phyloP scores from a whole-genome alignment of 2,113 vertebrate genomes.

The Periophthalmus modestus region DNA sequence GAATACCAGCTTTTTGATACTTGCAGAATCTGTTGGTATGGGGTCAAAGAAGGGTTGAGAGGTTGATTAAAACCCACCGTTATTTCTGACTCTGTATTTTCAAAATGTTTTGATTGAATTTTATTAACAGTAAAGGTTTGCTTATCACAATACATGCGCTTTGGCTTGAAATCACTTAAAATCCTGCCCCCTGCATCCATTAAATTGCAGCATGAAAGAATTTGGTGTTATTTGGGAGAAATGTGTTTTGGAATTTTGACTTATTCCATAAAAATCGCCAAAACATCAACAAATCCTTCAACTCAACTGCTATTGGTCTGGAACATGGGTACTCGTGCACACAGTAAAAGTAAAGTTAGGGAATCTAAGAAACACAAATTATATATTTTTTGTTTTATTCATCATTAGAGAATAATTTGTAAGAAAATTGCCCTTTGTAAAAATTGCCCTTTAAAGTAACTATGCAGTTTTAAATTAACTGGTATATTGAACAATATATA shows the following conservation, averaged over 20 bases:
- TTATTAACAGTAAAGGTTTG: slow-evolving; percentile 30
- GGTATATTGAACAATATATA: too few relatives aligned
- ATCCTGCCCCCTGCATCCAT: slow-evolving; percentile 37
- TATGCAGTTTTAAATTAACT: too few relatives aligned
- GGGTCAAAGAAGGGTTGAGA: slow-evolving; percentile 31
- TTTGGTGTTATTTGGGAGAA: slow-evolving; percentile 1
- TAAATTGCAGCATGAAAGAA: slow-evolving; percentile 24
- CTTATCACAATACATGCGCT: slow-evolving; percentile 20
- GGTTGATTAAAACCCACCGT: slow-evolving; percentile 51
- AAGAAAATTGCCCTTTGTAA: too few relatives aligned
- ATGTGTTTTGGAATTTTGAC: background rate
- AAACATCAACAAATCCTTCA: slow-evolving; percentile 3
- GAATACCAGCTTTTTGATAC: slow-evolving; percentile 37
- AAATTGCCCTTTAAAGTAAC: too few relatives aligned
- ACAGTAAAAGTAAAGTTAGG: background rate
- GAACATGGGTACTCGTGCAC: background rate
- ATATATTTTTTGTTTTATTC: too few relatives aligned
- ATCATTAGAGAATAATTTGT: too few relatives aligned
- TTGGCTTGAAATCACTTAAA: slow-evolving; percentile 39
- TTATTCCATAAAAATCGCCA: slow-evolving; percentile 2
- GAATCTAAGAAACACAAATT: background rate
- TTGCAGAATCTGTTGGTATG: slow-evolving; percentile 21
- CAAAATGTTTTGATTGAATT: slow-evolving; percentile 22
- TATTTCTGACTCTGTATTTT: slow-evolving; percentile 33
- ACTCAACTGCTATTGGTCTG: background rate